Conservation (phyloP, 2,113 vertebrate genomes). For the Climacteris rufus region DNA sequence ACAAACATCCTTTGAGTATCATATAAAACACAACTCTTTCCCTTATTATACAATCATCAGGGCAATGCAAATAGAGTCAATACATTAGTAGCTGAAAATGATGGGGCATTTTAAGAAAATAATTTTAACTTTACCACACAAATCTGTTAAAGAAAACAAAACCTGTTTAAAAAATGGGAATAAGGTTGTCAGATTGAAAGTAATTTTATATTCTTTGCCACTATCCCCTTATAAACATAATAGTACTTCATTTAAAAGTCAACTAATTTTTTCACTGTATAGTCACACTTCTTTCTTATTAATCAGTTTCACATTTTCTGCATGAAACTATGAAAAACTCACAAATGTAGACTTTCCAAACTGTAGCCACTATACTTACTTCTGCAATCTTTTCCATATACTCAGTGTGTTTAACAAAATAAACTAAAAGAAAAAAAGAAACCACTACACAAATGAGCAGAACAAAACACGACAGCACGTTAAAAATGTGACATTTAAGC, state of each 20-base stretch:
- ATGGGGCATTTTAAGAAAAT: constrained; percentile 16
- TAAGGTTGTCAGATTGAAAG: not conserved
- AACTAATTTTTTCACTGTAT: not conserved
- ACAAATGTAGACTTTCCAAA: constrained; percentile 31
- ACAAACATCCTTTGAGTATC: constrained; percentile 62
- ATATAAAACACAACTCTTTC: constrained; percentile 66
- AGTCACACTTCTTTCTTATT: not conserved
- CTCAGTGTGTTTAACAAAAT: not conserved
- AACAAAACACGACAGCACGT: constrained; percentile 12
- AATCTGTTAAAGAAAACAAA: not conserved
- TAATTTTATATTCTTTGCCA: not conserved
- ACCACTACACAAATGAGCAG: constrained; percentile 23
- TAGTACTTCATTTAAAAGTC: not conserved
- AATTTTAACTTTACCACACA: constrained; percentile 22
- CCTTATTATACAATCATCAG: constrained; percentile 49
- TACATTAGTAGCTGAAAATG: constrained; percentile 15
- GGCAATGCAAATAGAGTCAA: constrained; percentile 39
- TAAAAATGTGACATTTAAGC: not conserved
- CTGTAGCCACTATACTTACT: constrained; percentile 3
- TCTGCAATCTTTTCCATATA: constrained; percentile 12
- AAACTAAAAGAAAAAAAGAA: not conserved
- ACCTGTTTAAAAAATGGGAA: not conserved
- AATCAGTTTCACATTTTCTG: not conserved
- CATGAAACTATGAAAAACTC: constrained; percentile 16
- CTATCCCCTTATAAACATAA: not conserved